Evolutionary conservation across 2,888 invertebrate genomes (phyloP).

Genomic region (Cyaniris semiargus): DNA sequence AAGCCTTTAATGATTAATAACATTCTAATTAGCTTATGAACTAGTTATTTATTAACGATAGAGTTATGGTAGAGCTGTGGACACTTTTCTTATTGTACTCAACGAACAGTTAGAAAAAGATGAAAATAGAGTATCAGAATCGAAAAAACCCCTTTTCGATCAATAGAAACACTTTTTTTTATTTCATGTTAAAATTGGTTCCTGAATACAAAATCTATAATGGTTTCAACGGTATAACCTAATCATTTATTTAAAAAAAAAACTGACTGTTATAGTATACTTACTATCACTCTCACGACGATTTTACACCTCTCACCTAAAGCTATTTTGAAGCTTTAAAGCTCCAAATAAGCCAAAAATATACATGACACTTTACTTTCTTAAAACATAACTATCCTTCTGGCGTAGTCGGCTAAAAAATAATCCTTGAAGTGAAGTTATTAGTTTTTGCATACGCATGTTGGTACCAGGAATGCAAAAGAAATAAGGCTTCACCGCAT

Average conservation of each 20-base stretch:
- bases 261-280: too few relatives aligned
- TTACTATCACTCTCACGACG: too few relatives aligned
- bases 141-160: background rate
- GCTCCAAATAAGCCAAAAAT: too few relatives aligned
- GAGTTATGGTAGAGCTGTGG: background rate
- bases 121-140: background rate
- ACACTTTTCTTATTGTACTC: background rate
- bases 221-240: background rate
- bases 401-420: background rate
- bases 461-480: conserved; percentile 28
- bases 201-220: too few relatives aligned
- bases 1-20: background rate
- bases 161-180: background rate
- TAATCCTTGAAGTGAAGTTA: background rate
- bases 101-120: background rate
- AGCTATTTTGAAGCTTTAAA: too few relatives aligned
- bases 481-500: conserved; percentile 25
- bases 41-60: background rate
- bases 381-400: too few relatives aligned
- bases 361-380: too few relatives aligned
- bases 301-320: too few relatives aligned
- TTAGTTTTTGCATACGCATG: conserved; percentile 19
- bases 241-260: too few relatives aligned
- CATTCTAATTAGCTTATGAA: background rate
- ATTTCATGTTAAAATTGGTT: background rate